Percentiles rank a stretch among this genome's conserved stretches.
Evolutionary conservation across 1,140 invertebrate species (phyloP).

Genomic region (Pomacea maculata): DNA sequence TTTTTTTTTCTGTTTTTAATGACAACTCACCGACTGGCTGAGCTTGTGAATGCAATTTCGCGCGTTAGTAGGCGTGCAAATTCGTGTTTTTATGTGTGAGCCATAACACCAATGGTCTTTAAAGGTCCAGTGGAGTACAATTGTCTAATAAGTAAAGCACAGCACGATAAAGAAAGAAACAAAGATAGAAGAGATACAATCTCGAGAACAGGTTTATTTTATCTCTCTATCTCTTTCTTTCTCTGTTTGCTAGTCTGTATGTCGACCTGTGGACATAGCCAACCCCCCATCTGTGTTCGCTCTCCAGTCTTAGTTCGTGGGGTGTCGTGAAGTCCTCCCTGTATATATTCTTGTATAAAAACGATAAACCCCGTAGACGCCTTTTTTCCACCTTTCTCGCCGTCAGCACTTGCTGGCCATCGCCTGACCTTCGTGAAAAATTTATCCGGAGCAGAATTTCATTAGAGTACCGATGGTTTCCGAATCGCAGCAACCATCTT

Average conservation of each 20-base stretch:
- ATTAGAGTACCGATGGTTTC: neutral
- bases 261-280: neutral
- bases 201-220: neutral
- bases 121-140: no score
- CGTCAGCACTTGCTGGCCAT: neutral
- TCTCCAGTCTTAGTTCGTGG: neutral
- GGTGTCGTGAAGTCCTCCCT: neutral
- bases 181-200: neutral
- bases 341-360: neutral
- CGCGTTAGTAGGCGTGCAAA: no score
- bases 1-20: no score
- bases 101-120: no score
- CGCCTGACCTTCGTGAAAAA: constrained; percentile 4
- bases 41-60: no score
- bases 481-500: constrained; percentile 10
- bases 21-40: no score
- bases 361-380: neutral
- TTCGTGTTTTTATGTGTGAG: no score
- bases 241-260: neutral
- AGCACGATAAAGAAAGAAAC: neutral
- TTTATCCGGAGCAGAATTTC: constrained; percentile 9
- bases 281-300: neutral
- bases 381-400: neutral
- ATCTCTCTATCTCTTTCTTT: neutral
- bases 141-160: neutral